Evolutionary conservation across 37 sponge, comb jelly and placozoan genomes (phyloP).

Genomic region (Oopsacas minuta): DNA sequence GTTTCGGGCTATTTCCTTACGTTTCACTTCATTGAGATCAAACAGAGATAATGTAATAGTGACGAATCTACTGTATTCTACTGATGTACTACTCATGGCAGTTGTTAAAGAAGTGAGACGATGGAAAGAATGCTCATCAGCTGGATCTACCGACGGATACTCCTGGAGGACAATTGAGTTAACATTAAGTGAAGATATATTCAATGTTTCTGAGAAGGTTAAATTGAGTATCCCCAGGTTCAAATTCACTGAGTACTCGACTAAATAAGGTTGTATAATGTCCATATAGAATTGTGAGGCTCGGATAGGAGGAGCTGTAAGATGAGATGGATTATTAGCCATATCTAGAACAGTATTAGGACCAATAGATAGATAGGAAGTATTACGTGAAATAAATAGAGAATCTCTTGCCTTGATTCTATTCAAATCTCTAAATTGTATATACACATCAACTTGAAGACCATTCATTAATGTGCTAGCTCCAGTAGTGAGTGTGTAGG

Average conservation of each 20-base stretch:
- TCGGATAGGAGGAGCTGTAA: conserved; percentile 25
- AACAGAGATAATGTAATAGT: conserved; percentile 32
- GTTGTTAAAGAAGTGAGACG: conserved; percentile 25
- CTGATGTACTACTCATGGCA: conserved; percentile 37
- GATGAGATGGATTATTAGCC: conserved; percentile 53
- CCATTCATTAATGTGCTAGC: conserved; percentile 38
- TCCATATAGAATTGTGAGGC: conserved; percentile 48
- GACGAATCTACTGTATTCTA: conserved; percentile 58
- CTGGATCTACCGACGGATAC: conserved; percentile 42
- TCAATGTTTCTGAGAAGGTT: conserved; percentile 74
- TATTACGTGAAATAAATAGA: conserved; percentile 39
- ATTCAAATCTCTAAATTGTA: conserved; percentile 56
- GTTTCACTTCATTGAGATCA: conserved; percentile 74
- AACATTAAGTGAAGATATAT: conserved; percentile 50
- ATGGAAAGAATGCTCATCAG: conserved; percentile 38
- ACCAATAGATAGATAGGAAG: conserved; percentile 39
- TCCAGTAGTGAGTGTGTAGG: conserved; percentile 47
- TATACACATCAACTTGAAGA: conserved; percentile 29
- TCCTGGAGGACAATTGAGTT: conserved; percentile 42
- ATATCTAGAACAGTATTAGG: conserved; percentile 55
- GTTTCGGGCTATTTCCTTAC: conserved; percentile 40
- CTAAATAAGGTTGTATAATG: conserved; percentile 37
- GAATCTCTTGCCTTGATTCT: conserved; percentile 46
- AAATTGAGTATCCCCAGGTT: conserved; percentile 46
- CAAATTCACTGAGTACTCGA: conserved; percentile 62